Base-by-base conservation (phyloP, 2,888 invertebrate genomes). In the Lissonota sp. region DNA sequence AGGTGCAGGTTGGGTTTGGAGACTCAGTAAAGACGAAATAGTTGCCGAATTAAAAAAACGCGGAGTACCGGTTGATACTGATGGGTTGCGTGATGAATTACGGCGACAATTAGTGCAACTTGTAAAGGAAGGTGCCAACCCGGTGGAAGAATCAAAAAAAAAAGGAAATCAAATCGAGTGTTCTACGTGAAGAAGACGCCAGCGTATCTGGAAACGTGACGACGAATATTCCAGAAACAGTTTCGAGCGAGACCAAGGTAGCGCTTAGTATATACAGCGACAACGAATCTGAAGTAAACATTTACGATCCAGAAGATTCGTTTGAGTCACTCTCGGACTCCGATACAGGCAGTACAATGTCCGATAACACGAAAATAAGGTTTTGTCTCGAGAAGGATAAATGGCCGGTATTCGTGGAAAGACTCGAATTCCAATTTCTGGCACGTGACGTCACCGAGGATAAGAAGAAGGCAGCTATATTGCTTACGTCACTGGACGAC, bases 1-100 rank as follows among this genome's bases (percentile, higher is more conserved):
- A 16, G 55, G 55, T 46, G 67, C 66, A 44, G 75, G 67, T 10
- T 75, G 75, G 75, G 67, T 55, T 14, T 57, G 42, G 37, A 75
- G 57, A 2, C 26, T 75, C 12, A 75, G 62, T 26, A 26, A 26
- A 26, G 12, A 67, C 57, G 46, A 66, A 58, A 66, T 74, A 55
- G 66, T 66, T 12, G 66, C n/a, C 0, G 66, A 74, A 39, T 44
- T 74, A 42, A 12, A 42, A 55, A 66, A 42, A 55, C 12, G 55
- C n/a, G 55, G 16, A 64, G 55, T 55, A 4, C 10, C 8, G 10
- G 37, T 74, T 44, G 66, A 74, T 10, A 8, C 6, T 12, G n/a
- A 37, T 16, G 66, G 57, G 12, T 42, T 6, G 6, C 67, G 14
- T 16, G 44, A 55, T n/a, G 42, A 67, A 5, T 46, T 75, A 26